These are phyloP conservation scores for Eidolon dupreanum DNA, from an alignment of 2,797 vertebrate species.

Conservation along the genomic window DNA sequence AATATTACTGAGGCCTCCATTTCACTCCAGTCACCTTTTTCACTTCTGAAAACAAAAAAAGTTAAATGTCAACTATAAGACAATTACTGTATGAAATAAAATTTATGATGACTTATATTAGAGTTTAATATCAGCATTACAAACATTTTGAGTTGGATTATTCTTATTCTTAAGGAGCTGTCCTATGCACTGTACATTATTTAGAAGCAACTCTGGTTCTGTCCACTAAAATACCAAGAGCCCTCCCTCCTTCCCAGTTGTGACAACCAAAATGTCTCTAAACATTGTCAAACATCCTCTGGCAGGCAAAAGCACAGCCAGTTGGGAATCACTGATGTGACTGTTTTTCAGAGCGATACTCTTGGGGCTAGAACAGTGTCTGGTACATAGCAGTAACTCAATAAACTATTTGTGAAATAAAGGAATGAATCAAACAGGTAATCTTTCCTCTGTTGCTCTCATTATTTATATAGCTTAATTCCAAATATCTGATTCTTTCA, in stretches of 20 bases:
- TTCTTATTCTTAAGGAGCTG: neutral
- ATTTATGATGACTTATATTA: neutral
- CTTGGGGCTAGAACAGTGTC: neutral
- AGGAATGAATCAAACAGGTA: conserved; percentile 7
- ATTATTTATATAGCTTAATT: conserved; percentile 16
- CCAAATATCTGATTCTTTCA: neutral
- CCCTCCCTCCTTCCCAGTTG: neutral
- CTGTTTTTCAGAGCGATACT: neutral
- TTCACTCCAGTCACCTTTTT: conserved; percentile 72
- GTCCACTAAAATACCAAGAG: neutral
- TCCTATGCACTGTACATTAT: neutral
- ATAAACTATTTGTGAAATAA: neutral
- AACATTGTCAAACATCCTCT: neutral
- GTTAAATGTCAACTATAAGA: conserved; percentile 56
- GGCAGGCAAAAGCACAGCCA: neutral
- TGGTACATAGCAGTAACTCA: neutral
- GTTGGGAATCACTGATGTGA: neutral
- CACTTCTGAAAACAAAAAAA: conserved; percentile 85
- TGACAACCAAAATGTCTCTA: neutral
- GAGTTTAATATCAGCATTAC: neutral
- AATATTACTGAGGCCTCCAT: conserved; percentile 97
- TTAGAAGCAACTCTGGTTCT: neutral
- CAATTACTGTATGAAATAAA: conserved; percentile 27
- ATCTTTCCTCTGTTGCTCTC: neutral
- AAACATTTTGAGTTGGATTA: neutral